phyloP scores from a whole-genome alignment of 2,888 invertebrate genomes.

The Dasysyrphus albostriatus region DNA sequence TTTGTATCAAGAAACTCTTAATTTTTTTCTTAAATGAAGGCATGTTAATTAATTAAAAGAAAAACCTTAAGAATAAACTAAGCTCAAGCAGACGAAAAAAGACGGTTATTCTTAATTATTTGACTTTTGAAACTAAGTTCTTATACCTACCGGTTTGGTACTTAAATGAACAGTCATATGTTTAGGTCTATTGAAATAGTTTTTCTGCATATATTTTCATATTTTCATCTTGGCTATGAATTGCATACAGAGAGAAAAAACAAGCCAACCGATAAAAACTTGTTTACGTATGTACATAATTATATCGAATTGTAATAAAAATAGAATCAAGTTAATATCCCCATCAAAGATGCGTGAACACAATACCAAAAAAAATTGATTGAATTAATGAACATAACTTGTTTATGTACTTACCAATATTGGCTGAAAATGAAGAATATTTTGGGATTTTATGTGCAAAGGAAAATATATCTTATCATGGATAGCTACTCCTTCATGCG shows the following conservation, averaged over 20 bases:
- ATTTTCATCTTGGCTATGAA: neutral
- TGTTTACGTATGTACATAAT: too few species aligned
- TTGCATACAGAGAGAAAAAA: neutral
- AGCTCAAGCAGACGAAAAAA: too few species aligned
- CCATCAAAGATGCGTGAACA: neutral
- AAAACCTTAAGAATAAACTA: too few species aligned
- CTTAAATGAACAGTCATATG: neutral
- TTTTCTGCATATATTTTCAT: neutral
- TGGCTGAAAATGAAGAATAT: neutral
- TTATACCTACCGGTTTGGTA: conserved; percentile 23
- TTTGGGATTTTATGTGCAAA: neutral
- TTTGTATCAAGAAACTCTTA: too few species aligned
- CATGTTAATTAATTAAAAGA: too few species aligned
- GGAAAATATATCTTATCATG: conserved; percentile 30
- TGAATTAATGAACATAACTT: neutral
- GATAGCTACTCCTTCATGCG: neutral
- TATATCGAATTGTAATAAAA: too few species aligned
- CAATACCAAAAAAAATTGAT: neutral
- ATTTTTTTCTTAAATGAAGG: too few species aligned
- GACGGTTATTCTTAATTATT: too few species aligned
- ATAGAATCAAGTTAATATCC: conserved; percentile 2
- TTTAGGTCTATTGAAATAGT: neutral
- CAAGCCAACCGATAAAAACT: conserved; percentile 22
- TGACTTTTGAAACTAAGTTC: too few species aligned
- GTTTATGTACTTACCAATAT: neutral